Evolutionary conservation across 2,888 invertebrate species (phyloP).

Genomic region (Acanthococcus lagerstroemiae): DNA sequence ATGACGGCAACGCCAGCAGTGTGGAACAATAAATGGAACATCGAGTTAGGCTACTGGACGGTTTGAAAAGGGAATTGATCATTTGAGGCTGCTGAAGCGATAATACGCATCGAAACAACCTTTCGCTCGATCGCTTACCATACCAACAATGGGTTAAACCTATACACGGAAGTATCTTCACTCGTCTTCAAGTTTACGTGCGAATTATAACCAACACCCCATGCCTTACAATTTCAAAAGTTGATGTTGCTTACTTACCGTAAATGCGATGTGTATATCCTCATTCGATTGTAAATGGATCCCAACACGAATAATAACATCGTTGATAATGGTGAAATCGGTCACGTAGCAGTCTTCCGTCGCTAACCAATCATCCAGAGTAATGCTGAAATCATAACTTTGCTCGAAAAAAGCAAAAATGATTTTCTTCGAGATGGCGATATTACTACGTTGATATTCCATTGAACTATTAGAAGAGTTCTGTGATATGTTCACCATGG

Average conservation of each 20-base stretch:
- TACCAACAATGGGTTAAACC: too few relatives aligned
- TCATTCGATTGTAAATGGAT: background rate
- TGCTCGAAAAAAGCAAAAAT: background rate
- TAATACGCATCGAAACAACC: too few relatives aligned
- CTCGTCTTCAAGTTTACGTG: background rate
- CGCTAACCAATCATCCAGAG: background rate
- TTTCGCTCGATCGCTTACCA: too few relatives aligned
- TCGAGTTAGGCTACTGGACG: too few relatives aligned
- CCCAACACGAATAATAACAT: background rate
- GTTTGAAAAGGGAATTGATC: too few relatives aligned
- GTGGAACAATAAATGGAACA: too few relatives aligned
- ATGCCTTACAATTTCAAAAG: background rate
- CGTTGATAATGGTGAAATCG: background rate
- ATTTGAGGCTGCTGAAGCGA: too few relatives aligned
- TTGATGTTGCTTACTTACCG: background rate
- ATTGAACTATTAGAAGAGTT: background rate
- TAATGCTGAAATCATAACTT: background rate
- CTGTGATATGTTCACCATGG: background rate
- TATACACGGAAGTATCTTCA: background rate
- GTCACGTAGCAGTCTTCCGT: background rate
- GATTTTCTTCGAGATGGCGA: background rate
- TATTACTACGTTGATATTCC: background rate
- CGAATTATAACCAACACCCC: background rate
- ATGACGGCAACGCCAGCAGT: too few relatives aligned
- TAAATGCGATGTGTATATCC: too few relatives aligned